These are phyloP conservation scores for Synanthedon formicaeformis DNA, from an alignment of 2,888 invertebrate species.

Conservation along the genomic window DNA sequence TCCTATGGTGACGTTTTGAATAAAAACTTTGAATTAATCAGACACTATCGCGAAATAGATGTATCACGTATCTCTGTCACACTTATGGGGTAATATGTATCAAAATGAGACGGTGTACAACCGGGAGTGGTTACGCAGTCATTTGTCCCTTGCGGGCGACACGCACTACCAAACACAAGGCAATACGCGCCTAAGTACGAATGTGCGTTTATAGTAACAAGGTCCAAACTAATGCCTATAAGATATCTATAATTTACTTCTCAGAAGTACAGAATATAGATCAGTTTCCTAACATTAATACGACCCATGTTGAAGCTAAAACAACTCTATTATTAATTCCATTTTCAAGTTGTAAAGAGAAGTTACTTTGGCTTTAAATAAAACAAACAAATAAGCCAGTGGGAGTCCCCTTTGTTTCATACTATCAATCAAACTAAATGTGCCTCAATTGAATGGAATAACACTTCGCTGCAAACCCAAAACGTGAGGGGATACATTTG, in stretches of 20 bases:
- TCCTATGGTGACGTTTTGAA: conserved; percentile 46
- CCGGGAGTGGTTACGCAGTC: conserved; percentile 56
- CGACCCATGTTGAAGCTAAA: no score
- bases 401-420: background rate
- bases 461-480: conserved; percentile 12
- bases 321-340: no score
- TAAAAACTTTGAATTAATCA: conserved; percentile 66
- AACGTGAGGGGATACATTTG: conserved; percentile 37
- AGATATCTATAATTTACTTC: no score
- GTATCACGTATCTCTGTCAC: conserved; percentile 52
- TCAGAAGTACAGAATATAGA: background rate
- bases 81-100: conserved; percentile 26
- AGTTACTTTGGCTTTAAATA: background rate
- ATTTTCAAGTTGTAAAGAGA: background rate
- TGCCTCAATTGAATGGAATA: conserved; percentile 21
- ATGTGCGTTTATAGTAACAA: conserved; percentile 13
- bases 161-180: conserved; percentile 37
- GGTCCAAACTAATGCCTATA: background rate
- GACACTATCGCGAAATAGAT: conserved; percentile 48
- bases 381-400: background rate
- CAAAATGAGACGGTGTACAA: conserved; percentile 39
- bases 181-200: background rate
- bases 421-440: conserved; percentile 6
- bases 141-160: conserved; percentile 51
- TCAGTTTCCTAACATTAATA: background rate